Base-by-base conservation (phyloP, 2,888 invertebrate genomes). In the Limnephilus auricula region DNA sequence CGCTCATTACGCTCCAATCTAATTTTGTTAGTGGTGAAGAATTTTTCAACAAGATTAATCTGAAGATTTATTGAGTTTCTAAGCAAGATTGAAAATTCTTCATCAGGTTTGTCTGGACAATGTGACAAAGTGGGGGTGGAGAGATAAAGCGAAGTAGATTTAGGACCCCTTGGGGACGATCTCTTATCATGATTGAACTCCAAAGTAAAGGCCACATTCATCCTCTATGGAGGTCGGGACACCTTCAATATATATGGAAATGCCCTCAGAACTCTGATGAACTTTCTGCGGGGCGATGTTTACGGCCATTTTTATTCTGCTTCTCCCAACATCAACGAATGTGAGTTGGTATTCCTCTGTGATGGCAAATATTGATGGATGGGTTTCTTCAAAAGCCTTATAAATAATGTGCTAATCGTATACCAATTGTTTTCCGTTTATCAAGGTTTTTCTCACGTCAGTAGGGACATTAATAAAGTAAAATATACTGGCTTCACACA, bases 241-340 rank as follows among this genome's bases (percentile, higher is more conserved):
- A 78, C 91, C 83, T 91, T 90, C 92, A 92, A 92, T 92, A 92
- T 92, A 92, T 91, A 92, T 92, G 92, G 91, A 91, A 92, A 92
- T 92, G 37, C 82, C 40, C 90, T 34, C 50, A 34, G 45, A 90
- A 90, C 82, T 82, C 83, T 91, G 32, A 32, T 88, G n/a, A 88
- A 80, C 88, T 88, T 80, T 83, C 80, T 45, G 88, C 65, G 32
- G 83, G 50, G n/a, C 65, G 32, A 83, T 91, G 87, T 91, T 91
- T 91, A 91, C 88, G 25, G 15, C 65, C 50, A 12, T 45, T 50
- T 87, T 87, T 87, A 86, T 87, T 65, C 65, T 40, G 85, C 30
- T 85, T 40, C 13, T 40, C n/a, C 15, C 37, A 30, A n/a, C 32
- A 85, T n/a, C 9, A 85, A n/a, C 12, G 85, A 40, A 85, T 40